Conservation (phyloP, 2,888 invertebrate genomes). For the Torymus tubicola region DNA sequence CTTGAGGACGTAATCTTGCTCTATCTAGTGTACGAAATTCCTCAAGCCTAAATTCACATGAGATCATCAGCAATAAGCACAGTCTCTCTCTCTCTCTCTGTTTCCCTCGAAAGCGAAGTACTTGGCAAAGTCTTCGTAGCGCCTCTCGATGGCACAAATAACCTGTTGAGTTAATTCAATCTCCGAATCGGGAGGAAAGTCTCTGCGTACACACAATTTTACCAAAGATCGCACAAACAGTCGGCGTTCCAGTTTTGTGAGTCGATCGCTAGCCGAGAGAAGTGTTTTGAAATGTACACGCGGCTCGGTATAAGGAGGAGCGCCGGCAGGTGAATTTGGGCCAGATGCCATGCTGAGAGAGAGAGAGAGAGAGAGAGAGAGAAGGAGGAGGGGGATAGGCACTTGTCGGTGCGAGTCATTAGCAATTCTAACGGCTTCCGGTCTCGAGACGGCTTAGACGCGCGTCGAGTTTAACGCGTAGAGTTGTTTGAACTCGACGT, state of each 20-base stretch:
- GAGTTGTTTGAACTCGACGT: slow-evolving; percentile 27
- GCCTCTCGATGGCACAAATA: slow-evolving; percentile 23
- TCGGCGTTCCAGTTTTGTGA: slow-evolving; percentile 31
- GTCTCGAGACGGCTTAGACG: slow-evolving; percentile 54
- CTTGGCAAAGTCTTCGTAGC: too few relatives aligned
- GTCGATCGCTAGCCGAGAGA: not conserved
- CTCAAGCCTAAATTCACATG: too few relatives aligned
- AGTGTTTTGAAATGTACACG: slow-evolving; percentile 16
- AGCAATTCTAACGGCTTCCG: slow-evolving; percentile 74
- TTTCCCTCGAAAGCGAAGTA: too few relatives aligned
- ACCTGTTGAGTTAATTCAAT: not conserved
- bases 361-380: slow-evolving; percentile 3
- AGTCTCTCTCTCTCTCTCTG: too few relatives aligned
- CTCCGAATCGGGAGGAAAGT: too few relatives aligned
- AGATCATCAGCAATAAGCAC: too few relatives aligned
- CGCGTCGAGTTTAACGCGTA: slow-evolving; percentile 5
- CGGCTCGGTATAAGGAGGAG: slow-evolving; percentile 24
- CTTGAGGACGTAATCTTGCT: too few relatives aligned
- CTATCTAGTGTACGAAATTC: too few relatives aligned
- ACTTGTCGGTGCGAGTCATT: slow-evolving; percentile 66
- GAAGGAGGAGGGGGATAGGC: slow-evolving; percentile 61
- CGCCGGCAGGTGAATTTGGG: slow-evolving; percentile 66
- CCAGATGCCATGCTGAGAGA: slow-evolving; percentile 62
- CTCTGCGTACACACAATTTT: slow-evolving; percentile 5
- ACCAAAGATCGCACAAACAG: not conserved